These are phyloP conservation scores for Calephelis perditalis DNA, from an alignment of 2,888 invertebrate genomes.

Conservation along the genomic window DNA sequence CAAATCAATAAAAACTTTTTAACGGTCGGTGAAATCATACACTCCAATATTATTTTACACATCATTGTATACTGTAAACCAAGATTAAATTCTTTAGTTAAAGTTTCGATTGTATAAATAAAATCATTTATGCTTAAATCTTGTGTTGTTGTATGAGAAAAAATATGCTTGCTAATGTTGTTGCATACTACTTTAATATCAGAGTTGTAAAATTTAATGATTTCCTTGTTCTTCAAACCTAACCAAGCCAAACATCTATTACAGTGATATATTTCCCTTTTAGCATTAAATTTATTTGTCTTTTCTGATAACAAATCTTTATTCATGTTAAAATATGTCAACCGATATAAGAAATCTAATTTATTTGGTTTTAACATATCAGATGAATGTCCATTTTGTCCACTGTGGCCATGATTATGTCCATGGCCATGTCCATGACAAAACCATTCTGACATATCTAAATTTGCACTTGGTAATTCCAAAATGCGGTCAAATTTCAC, in stretches of 20 bases:
- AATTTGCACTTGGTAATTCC: conserved; percentile 78
- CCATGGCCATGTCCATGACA: conserved; percentile 70
- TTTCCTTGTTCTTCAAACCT: conserved; percentile 62
- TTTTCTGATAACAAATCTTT: conserved; percentile 55
- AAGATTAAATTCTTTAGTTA: conserved; percentile 67
- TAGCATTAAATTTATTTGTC: conserved; percentile 60
- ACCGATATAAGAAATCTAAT: conserved; percentile 77
- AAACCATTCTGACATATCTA: conserved; percentile 82
- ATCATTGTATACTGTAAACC: conserved; percentile 70
- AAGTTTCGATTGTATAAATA: conserved; percentile 67
- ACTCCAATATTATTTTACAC: conserved; percentile 76
- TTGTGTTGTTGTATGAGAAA: conserved; percentile 42
- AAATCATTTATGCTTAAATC: conserved; percentile 67
- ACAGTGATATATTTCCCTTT: conserved; percentile 72
- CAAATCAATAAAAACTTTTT: conserved; percentile 77
- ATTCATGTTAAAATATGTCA: conserved; percentile 75
- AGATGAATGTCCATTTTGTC: conserved; percentile 36
- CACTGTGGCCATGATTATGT: conserved; percentile 25
- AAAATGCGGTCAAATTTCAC: conserved; percentile 77
- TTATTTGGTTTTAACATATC: conserved; percentile 61
- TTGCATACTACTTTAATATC: conserved; percentile 64
- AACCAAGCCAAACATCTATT: conserved; percentile 78
- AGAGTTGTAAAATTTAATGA: conserved; percentile 77
- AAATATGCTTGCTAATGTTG: conserved; percentile 40
- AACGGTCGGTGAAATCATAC: conserved; percentile 53